Percentiles rank a stretch among this genome's conserved stretches.
These are phyloP conservation scores for Neolamprologus cancellatus DNA, from an alignment of 2,113 vertebrate species.

Conservation along the genomic window DNA sequence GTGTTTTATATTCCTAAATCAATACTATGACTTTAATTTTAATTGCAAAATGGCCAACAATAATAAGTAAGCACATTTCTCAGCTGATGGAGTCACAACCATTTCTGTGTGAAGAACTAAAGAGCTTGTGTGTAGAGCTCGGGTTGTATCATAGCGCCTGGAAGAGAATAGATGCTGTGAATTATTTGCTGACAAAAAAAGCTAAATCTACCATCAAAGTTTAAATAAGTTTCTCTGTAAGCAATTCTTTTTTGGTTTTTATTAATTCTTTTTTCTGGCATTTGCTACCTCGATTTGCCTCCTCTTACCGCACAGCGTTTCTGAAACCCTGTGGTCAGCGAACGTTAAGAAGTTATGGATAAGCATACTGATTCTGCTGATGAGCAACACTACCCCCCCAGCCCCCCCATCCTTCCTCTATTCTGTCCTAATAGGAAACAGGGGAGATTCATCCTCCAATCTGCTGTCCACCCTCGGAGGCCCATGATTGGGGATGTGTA, in stretches of 20 bases:
- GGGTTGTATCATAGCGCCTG: not conserved
- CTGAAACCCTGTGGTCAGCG: conserved; percentile 23
- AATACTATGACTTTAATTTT: not conserved
- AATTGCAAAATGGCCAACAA: not conserved
- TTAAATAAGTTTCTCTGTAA: not conserved
- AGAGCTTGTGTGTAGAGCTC: not conserved
- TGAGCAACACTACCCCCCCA: not conserved
- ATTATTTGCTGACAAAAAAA: not conserved
- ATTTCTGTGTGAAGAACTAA: not conserved
- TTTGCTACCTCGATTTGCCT: not conserved
- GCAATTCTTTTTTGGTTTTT: not conserved
- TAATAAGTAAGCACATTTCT: not conserved
- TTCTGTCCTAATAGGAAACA: conserved; percentile 58
- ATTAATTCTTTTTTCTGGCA: not conserved
- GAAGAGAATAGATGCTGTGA: not conserved
- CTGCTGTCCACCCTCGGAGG: conserved; percentile 42
- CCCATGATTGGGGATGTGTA: conserved; percentile 53
- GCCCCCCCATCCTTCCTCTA: not conserved
- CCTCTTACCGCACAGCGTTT: not conserved
- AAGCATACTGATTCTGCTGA: conserved; percentile 58
- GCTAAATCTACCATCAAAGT: not conserved
- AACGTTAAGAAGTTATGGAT: conserved; percentile 44
- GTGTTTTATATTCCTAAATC: not conserved
- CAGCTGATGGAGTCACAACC: not conserved
- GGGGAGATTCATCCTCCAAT: conserved; percentile 48